These are phyloP conservation scores for Andrena dorsata DNA, from an alignment of 2,888 invertebrate species.

Conservation along the genomic window DNA sequence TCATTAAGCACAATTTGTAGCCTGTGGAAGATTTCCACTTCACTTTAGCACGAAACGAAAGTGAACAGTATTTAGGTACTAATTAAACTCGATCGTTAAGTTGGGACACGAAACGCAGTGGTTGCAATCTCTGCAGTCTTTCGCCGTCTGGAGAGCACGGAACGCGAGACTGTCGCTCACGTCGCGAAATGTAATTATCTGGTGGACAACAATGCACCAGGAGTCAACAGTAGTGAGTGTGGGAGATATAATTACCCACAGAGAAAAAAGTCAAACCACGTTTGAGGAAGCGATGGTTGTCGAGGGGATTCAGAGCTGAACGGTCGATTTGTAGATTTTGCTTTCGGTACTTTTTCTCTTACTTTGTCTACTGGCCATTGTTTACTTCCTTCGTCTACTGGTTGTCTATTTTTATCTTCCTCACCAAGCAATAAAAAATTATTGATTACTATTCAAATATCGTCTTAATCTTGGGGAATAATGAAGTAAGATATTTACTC, in stretches of 20 bases:
- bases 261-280: slow-evolving; percentile 72
- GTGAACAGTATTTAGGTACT: background rate
- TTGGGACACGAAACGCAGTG: background rate
- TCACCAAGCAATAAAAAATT: background rate
- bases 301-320: slow-evolving; percentile 81
- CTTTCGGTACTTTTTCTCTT: slow-evolving; percentile 61
- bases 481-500: background rate
- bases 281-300: slow-evolving; percentile 56
- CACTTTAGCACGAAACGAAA: background rate
- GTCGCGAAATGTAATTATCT: slow-evolving; percentile 37
- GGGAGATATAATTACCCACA: slow-evolving; percentile 71
- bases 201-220: slow-evolving; percentile 18
- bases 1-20: slow-evolving; percentile 2
- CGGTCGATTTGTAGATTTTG: slow-evolving; percentile 78
- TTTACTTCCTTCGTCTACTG: too few species aligned
- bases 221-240: slow-evolving; percentile 31
- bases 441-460: background rate
- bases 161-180: background rate
- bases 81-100: background rate
- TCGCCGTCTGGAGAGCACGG: background rate
- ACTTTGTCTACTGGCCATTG: too few species aligned
- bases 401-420: too few species aligned
- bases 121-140: background rate
- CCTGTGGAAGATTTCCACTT: background rate
- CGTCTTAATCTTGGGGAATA: background rate